Base-by-base conservation (phyloP, 2,888 invertebrate genomes). In the Hemithea aestivaria region DNA sequence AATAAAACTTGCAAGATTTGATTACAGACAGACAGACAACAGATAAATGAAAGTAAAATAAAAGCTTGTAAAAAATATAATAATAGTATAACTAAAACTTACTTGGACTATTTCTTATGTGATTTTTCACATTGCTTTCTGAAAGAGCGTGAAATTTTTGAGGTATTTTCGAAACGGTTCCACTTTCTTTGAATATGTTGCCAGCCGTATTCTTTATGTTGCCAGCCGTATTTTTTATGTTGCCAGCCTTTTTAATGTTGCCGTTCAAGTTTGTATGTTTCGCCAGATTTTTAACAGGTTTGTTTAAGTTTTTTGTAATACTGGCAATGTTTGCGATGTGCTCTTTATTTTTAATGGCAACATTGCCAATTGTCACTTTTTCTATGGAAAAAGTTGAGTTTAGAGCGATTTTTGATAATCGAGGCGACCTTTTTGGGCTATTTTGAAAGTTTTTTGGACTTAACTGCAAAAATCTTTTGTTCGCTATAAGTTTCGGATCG, bases 101-200 rank as follows among this genome's bases (percentile, higher is more conserved):
- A 80, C 80, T 63, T 21, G 79, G 75, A 35, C 76, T 80, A 0
- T 67, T 58, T 20, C 75, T 53, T 1, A 67, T 11, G 1, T 66
- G 47, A 35, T 66, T 62, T 10, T 57, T 66, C 0, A 56, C 32
- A 10, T 38, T 36, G 5, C 39, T 57, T 22, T 58, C 56, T 2
- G 51, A 48, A 1, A 51, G 34, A 0, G 45, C 33, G 0, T 59
- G 45, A 1, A 58, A n/a, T 20, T 54, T 62, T 29, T 63, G 65
- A 0, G 75, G 72, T 22, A 77, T 41, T 22, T 44, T 53, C 27
- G 21, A 10, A 7, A 24, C 30, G 6, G 20, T 35, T 6, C 9
- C 51, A 46, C 58, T 64, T 43, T 58, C 56, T 21, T 53, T 56
- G 6, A 25, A 35, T 25, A 11, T 7, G 7, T 23, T 31, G 27